phyloP scores from a whole-genome alignment of 30 jellyfish, hydroid and myxozoan species.

The Chrysaora quinquecirrha region DNA sequence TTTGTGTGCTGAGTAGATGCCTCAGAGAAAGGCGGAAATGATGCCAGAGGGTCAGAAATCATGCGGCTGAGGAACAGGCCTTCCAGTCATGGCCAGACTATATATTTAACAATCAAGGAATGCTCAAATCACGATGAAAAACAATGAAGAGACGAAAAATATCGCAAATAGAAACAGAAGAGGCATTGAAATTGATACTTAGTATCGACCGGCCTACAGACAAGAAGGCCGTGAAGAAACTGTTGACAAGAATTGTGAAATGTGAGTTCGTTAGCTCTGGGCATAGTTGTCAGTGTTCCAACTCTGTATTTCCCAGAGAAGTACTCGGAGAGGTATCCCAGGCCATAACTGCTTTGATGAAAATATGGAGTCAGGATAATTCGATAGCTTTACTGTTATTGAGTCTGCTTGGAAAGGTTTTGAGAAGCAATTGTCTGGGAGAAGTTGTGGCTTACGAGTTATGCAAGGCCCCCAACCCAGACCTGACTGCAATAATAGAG shows the following conservation, averaged over 20 bases:
- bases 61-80: too few species aligned
- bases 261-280: background rate
- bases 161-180: background rate
- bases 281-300: too few species aligned
- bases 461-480: background rate
- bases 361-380: background rate
- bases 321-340: background rate
- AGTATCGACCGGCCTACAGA: background rate
- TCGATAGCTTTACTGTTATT: background rate
- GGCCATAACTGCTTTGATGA: background rate
- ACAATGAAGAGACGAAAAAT: background rate
- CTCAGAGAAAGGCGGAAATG: too few species aligned
- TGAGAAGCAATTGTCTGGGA: background rate
- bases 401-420: background rate
- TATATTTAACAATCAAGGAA: too few species aligned
- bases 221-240: background rate
- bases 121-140: background rate
- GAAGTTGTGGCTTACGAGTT: background rate
- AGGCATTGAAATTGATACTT: background rate
- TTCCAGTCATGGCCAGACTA: too few species aligned
- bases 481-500: background rate
- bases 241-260: background rate
- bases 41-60: too few species aligned
- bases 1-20: too few species aligned
- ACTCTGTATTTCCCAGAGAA: background rate